These are phyloP conservation scores for Hedychridium roseum DNA, from an alignment of 2,888 invertebrate species.

Conservation along the genomic window DNA sequence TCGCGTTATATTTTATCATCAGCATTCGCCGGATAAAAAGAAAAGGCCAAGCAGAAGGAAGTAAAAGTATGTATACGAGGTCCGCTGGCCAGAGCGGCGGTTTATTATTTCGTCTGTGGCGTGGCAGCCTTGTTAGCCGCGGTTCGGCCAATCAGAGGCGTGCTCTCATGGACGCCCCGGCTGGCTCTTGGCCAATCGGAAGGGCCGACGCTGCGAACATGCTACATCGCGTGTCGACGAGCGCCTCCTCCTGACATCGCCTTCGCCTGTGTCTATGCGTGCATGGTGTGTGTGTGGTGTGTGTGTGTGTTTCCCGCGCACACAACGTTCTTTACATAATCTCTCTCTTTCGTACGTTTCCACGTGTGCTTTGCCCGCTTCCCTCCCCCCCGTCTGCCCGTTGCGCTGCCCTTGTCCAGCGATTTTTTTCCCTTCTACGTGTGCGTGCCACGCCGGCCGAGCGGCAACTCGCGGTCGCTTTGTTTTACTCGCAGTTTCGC, in stretches of 20 bases:
- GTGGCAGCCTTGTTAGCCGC: conserved; percentile 57
- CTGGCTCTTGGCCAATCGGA: conserved; percentile 50
- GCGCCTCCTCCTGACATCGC: conserved; percentile 59
- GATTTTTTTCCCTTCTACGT: no score
- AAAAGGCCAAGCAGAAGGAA: conserved; percentile 24
- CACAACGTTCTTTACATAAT: conserved; percentile 37
- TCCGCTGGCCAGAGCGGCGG: conserved; percentile 32
- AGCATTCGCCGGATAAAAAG: conserved; percentile 22
- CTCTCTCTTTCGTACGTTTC: conserved; percentile 13
- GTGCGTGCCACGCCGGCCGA: conserved; percentile 13
- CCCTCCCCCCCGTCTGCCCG: not conserved
- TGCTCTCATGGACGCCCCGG: conserved; percentile 58
- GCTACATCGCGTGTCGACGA: conserved; percentile 61
- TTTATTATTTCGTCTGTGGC: conserved; percentile 60
- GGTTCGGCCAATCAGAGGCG: conserved; percentile 54
- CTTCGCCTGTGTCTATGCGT: no score
- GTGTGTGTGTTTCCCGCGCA: conserved; percentile 23
- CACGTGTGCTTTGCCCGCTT: not conserved
- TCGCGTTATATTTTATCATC: conserved; percentile 46
- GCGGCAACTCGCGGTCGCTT: no score
- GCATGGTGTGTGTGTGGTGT: no score
- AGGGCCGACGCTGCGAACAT: conserved; percentile 47
- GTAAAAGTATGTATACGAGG: conserved; percentile 18
- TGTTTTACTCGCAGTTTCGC: conserved; percentile 27
- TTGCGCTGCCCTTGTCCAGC: no score